These are phyloP conservation scores for Nannoperca australis DNA, from an alignment of 2,797 vertebrate species.

Conservation along the genomic window DNA sequence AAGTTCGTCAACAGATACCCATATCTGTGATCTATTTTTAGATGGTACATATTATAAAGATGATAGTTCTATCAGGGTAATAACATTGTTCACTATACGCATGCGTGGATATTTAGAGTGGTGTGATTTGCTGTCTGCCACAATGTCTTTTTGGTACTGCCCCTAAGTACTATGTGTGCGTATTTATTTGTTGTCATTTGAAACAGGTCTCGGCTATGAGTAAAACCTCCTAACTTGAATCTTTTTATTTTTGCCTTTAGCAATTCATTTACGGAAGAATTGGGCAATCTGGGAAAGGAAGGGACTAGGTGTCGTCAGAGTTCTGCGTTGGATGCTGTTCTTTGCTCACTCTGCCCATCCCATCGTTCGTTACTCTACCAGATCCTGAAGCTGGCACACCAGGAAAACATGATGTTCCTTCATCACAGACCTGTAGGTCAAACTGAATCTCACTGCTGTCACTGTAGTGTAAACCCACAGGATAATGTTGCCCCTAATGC, in stretches of 20 bases:
- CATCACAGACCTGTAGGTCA: constrained; percentile 72
- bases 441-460: constrained; percentile 83
- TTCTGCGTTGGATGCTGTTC: constrained; percentile 88
- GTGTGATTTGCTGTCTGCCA: background rate
- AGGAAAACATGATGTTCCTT: constrained; percentile 84
- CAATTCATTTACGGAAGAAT: constrained; percentile 86
- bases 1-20: background rate
- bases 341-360: constrained; percentile 91
- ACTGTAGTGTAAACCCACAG: constrained; percentile 79
- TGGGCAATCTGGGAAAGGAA: constrained; percentile 83
- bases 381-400: constrained; percentile 91
- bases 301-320: constrained; percentile 79
- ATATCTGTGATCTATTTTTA: background rate
- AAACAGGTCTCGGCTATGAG: constrained; percentile 6
- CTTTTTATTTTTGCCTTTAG: constrained; percentile 80
- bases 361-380: constrained; percentile 92
- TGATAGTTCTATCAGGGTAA: too few relatives aligned
- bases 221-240: constrained; percentile 34
- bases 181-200: constrained; percentile 3
- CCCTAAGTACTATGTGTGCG: background rate
- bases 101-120: background rate
- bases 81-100: background rate
- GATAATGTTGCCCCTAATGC: constrained; percentile 61
- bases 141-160: background rate
- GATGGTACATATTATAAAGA: background rate